Base-by-base conservation (phyloP, 1,140 invertebrate species). In the Drosophila albomicans region DNA sequence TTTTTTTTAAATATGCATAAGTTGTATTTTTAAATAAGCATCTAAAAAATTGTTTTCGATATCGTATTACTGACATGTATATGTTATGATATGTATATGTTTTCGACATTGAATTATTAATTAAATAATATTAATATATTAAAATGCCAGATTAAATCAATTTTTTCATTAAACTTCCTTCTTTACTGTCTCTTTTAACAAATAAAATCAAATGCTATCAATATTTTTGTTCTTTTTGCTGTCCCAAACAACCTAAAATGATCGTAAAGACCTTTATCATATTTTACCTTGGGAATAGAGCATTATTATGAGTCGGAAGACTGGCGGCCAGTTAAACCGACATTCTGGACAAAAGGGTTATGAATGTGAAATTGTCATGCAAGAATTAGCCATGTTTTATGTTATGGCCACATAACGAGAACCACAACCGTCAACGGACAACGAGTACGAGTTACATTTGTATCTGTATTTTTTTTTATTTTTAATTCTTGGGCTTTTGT, bases 331-430 rank as follows among this genome's bases (percentile, higher is more conserved):
- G 62, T 77, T 54, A 81, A 75, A 45, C 67, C 54, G 72, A 88
- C 79, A 79, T 48, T 59, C 59, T 66, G 66, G 54, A 72, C 77
- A 82, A 86, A 88, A 90, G 80, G 81, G 87, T 92, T 91, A 92
- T 92, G 91, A 91, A 92, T 92, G 91, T 91, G 86, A 76, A 91
- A 81, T 88, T 92, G 91, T 91, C 91, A 92, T 91, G 91, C 91
- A 91, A 92, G 91, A 91, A 91, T 92, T 92, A 92, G 84, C 91
- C 84, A 91, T 91, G 89, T 91, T 90, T 81, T 85, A 76, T 90
- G 81, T 85, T 89, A 69, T 88, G 74, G 85, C 78, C 78, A 73
- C 78, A 62, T 85, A 45, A 63, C 78, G 78, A 84, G 78, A 75
- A 82, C 82, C 35, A 38, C 7, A 38, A 38, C 35, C 35, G 35